Evolutionary conservation across 2,888 invertebrate genomes (phyloP), one percentile per base, ranked within the genome.

Genomic region (Chouioia cunea): DNA sequence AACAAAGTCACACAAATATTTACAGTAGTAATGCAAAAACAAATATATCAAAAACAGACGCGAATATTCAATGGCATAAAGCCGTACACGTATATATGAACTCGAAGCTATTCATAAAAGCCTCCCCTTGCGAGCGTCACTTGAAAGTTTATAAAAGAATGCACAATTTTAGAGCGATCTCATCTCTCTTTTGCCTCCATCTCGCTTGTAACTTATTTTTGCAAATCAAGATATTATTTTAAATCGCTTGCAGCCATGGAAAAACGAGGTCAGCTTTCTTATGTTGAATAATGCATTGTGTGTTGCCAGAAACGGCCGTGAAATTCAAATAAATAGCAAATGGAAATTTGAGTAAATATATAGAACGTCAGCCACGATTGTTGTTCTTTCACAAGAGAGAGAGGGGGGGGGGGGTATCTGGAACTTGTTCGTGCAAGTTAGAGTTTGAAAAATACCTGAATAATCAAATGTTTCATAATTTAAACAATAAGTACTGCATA

Each of bases 121-220:
- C 27, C 56, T 56, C 56, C 15, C 46, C 10, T 36, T n/a, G n/a
- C n/a, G 14, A 70, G 27, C 52, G n/a, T n/a, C 20, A 27, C 53
- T 70, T 44, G 23, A 60, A 65, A 70, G 60, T 65, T 70, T 59
- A 54, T 65, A 70, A 65, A 27, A 50, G 27, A 70, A 60, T 65
- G 23, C 43, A 54, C 70, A 54, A 44, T 71, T 67, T 48, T 52
- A 53, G 20, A 18, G 36, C 14, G 18, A 4, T 44, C 14, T 23
- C 36, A 48, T 14, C 22, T 20, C 22, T 52, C 20, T 52, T 16
- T 18, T 53, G 18, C 27, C 46, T 27, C 20, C 8, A 44, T 27
- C 12, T 16, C 36, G 20, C 27, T 52, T 43, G 44, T 63, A 63
- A 52, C 50, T 57, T 57, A 57, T 15, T 62, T 68, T 62, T 57